phyloP scores from a whole-genome alignment of 2,113 vertebrate genomes.

The Peromyscus maniculatus region DNA sequence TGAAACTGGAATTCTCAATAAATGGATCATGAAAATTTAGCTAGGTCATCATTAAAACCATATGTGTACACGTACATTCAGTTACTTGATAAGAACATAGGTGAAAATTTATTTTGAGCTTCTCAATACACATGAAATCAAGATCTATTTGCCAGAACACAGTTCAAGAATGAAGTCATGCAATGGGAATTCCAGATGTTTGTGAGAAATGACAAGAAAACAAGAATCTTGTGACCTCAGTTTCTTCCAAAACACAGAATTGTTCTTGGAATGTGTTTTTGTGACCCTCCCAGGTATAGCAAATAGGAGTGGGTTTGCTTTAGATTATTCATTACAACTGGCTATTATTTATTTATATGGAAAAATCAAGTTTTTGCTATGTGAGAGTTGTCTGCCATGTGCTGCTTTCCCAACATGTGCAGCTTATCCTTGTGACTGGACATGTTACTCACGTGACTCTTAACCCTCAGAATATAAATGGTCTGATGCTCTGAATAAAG shows the following conservation, averaged over 20 bases:
- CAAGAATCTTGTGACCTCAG: background rate
- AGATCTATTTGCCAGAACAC: background rate
- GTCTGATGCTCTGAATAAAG: background rate
- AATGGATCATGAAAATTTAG: background rate
- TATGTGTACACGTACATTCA: background rate
- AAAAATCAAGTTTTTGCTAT: background rate
- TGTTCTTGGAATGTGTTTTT: background rate
- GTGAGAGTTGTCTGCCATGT: background rate
- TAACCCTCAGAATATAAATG: background rate
- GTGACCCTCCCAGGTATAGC: background rate
- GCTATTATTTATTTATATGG: background rate
- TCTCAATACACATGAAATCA: slow-evolving; percentile 7
- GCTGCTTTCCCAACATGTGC: background rate
- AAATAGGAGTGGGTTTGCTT: background rate
- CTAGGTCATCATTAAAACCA: background rate
- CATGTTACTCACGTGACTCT: background rate
- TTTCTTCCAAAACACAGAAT: background rate
- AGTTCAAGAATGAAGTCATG: background rate
- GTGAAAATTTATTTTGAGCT: background rate
- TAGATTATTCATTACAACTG: background rate
- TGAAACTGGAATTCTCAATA: background rate
- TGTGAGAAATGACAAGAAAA: background rate
- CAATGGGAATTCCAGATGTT: background rate
- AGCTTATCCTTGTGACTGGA: background rate
- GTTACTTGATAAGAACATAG: background rate